phyloP scores from a whole-genome alignment of 2,113 vertebrate species.

The Montifringilla adamsi region DNA sequence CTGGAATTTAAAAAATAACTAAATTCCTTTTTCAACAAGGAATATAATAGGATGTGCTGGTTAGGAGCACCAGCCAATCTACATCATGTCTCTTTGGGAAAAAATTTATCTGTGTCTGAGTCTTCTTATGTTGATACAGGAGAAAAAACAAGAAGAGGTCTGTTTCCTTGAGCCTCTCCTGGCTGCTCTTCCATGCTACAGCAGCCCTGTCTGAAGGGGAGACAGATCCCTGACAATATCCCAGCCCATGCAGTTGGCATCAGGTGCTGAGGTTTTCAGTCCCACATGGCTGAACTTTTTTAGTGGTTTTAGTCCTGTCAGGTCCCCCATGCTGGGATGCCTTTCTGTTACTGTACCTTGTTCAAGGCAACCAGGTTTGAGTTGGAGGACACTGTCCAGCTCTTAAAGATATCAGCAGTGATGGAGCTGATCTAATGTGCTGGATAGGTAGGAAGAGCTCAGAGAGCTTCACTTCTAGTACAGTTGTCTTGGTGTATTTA shows the following conservation, averaged over 20 bases:
- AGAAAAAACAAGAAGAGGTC: neutral
- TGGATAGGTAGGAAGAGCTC: neutral
- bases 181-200: neutral
- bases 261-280: neutral
- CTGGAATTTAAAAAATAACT: neutral
- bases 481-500: neutral
- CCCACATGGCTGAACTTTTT: accelerated
- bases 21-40: neutral
- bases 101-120: neutral
- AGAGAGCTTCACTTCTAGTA: neutral
- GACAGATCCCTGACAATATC: neutral
- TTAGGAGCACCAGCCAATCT: neutral
- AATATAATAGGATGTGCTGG: neutral
- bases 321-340: neutral
- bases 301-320: neutral
- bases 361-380: neutral
- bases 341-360: neutral
- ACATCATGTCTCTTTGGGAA: neutral
- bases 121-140: neutral
- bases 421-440: neutral
- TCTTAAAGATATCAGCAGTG: neutral
- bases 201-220: accelerated
- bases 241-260: neutral
- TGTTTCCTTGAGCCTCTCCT: neutral
- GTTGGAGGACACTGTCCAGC: neutral